These are phyloP conservation scores for Schizotus pectinicornis DNA, from an alignment of 2,888 invertebrate genomes.

Conservation along the genomic window DNA sequence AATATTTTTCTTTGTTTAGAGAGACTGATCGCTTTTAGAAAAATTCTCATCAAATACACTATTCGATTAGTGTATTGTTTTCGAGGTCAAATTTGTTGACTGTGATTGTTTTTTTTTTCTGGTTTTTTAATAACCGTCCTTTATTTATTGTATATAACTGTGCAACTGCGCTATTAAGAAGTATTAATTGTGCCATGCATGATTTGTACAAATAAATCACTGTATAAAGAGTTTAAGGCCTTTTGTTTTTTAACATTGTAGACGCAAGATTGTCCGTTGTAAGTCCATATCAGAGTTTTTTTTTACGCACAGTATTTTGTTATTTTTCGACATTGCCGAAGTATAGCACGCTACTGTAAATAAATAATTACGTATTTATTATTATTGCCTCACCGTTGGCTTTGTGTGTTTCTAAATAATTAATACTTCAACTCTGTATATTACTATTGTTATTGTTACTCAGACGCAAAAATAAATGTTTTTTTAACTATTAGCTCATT, in stretches of 20 bases:
- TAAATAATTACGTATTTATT: constrained; percentile 15
- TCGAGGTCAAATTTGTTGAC: constrained; percentile 30
- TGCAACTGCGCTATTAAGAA: constrained; percentile 35
- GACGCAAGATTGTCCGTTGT: constrained; percentile 17
- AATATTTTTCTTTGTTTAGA: constrained; percentile 14
- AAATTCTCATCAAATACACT: background rate
- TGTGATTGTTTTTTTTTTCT: constrained; percentile 44
- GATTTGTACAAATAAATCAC: constrained; percentile 39
- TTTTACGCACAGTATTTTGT: constrained; percentile 17
- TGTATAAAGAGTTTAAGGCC: background rate
- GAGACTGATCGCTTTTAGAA: constrained; percentile 29
- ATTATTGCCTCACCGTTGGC: constrained; percentile 16
- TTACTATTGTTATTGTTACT: constrained; percentile 22
- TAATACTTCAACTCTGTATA: constrained; percentile 17
- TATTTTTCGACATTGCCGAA: background rate
- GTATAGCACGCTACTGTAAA: constrained; percentile 10
- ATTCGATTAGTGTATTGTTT: constrained; percentile 11
- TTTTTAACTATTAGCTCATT: constrained; percentile 9
- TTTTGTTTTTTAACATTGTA: constrained; percentile 9
- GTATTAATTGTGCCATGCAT: constrained; percentile 41
- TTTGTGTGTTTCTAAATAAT: constrained; percentile 16
- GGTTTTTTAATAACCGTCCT: constrained; percentile 33
- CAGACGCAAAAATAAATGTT: constrained; percentile 20
- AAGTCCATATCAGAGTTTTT: constrained; percentile 7
- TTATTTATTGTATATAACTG: constrained; percentile 44